Evolutionary conservation across 2,888 invertebrate genomes (phyloP).

Genomic region (Tetramorium bicarinatum): DNA sequence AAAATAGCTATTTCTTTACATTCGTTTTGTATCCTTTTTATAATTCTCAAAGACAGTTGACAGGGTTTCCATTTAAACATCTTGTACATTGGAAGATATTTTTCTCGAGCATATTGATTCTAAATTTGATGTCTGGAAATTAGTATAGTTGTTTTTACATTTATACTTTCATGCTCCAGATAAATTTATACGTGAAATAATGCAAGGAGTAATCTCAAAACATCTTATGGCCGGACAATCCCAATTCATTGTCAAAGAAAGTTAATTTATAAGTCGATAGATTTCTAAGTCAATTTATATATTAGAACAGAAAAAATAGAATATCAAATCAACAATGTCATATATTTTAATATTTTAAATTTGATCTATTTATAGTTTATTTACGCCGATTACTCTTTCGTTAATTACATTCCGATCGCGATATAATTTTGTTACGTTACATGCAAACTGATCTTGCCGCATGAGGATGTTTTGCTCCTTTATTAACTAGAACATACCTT

Average conservation of each 20-base stretch:
- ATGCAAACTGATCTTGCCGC: slow-evolving; percentile 37
- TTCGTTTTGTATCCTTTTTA: slow-evolving; percentile 51
- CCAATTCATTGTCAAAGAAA: slow-evolving; percentile 9
- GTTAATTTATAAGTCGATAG: background rate
- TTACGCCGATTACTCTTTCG: background rate
- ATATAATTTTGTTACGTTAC: slow-evolving; percentile 24
- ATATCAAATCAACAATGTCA: slow-evolving; percentile 27
- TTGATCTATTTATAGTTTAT: slow-evolving; percentile 6
- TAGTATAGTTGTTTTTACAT: slow-evolving; percentile 65
- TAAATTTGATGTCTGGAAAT: slow-evolving; percentile 69
- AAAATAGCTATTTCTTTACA: slow-evolving; percentile 60
- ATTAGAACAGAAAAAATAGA: slow-evolving; percentile 8
- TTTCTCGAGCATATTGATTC: slow-evolving; percentile 76
- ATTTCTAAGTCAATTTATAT: background rate
- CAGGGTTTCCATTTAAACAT: slow-evolving; percentile 71
- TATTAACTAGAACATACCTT: slow-evolving; percentile 64
- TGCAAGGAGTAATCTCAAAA: slow-evolving; percentile 71
- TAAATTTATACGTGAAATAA: slow-evolving; percentile 68
- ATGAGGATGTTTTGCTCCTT: slow-evolving; percentile 63
- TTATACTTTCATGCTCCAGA: slow-evolving; percentile 70
- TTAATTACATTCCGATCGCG: slow-evolving; percentile 3
- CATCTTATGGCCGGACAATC: slow-evolving; percentile 45
- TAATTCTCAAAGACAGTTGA: slow-evolving; percentile 67
- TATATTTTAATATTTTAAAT: slow-evolving; percentile 14
- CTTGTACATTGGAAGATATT: slow-evolving; percentile 77